Base-by-base conservation (phyloP, 2,797 vertebrate species). In the Triplophysa bombifrons region DNA sequence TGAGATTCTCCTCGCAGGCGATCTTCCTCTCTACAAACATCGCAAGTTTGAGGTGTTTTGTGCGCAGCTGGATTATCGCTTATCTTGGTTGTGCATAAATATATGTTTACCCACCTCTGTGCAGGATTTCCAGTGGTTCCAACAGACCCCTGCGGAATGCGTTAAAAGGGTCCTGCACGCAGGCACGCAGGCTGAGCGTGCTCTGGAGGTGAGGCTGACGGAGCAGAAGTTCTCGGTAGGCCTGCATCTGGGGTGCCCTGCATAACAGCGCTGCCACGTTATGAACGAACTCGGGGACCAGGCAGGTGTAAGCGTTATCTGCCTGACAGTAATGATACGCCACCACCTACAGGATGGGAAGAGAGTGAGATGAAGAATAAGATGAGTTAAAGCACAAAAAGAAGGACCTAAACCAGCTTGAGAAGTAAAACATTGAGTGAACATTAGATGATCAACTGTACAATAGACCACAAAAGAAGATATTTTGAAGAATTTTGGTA, bases 321-420 rank as follows among this genome's bases (percentile, higher is more conserved):
- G 97, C 95, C 89, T 98, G 97, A 91, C 97, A 99, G 92, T 97
- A 98, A 73, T 99, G 97, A 74, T 97, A 98, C 0, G 97, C 96
- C 19, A 99, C 97, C 0, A 99, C 97, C 97, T 99, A 17, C 22
- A 66, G 63, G 12, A 55, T 3, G 20, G 20, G 55, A 55, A 9
- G 53, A 58, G 7, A 25, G 25, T 1, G 16, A 1, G 50, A 75
- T 50, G 48, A 17, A 6, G 48, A 19, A 17, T 50, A 50, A 50
- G 44, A 13, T 3, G 44, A 46, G 11, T 46, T 34, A 38, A 30
- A 30, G 30, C 30, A 30, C 30, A 30, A 5, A 30, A 30, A 30
- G 30, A 4, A 30, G 4, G 4, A 30, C 30, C 30, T 30, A 30
- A 4, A 30, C 30, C 30, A 30, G 30, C 30, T 30, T 30, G 30